Percentiles rank a stretch among this genome's conserved stretches.
Evolutionary conservation across 2,113 vertebrate species (phyloP).

Genomic region (Phylloscopus trochilus): DNA sequence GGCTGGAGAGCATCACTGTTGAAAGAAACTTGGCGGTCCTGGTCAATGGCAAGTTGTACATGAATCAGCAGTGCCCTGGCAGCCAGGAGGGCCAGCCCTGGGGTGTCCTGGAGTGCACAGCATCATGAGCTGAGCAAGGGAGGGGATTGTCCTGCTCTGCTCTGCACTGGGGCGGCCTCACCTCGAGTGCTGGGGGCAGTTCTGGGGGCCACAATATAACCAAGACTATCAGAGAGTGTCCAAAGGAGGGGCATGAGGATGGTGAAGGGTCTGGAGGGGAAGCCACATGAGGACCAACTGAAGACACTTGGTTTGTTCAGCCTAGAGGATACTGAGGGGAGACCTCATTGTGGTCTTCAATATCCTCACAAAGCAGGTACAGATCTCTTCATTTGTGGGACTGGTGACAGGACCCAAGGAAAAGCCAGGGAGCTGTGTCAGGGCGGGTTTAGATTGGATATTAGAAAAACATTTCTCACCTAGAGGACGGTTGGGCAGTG

Average conservation of each 20-base stretch:
- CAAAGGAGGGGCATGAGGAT: background rate
- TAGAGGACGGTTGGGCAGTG: background rate
- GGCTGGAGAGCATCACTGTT: background rate
- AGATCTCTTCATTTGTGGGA: accelerated
- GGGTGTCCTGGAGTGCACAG: background rate
- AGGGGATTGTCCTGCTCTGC: background rate
- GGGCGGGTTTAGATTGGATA: accelerated
- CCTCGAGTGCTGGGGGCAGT: accelerated
- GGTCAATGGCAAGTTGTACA: accelerated
- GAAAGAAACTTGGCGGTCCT: background rate
- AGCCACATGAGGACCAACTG: background rate
- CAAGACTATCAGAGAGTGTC: too few species aligned
- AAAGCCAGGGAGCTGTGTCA: background rate
- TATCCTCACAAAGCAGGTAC: background rate
- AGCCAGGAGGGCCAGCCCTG: background rate
- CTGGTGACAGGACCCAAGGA: background rate
- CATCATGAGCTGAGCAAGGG: accelerated
- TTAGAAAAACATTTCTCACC: background rate
- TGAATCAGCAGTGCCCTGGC: background rate
- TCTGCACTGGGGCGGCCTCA: accelerated
- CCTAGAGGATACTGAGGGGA: background rate
- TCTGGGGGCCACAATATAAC: background rate
- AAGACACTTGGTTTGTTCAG: background rate
- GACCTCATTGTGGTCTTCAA: background rate
- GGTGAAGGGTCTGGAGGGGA: background rate